phyloP scores from a whole-genome alignment of 2,888 invertebrate species.

The Zelleria hepariella region DNA sequence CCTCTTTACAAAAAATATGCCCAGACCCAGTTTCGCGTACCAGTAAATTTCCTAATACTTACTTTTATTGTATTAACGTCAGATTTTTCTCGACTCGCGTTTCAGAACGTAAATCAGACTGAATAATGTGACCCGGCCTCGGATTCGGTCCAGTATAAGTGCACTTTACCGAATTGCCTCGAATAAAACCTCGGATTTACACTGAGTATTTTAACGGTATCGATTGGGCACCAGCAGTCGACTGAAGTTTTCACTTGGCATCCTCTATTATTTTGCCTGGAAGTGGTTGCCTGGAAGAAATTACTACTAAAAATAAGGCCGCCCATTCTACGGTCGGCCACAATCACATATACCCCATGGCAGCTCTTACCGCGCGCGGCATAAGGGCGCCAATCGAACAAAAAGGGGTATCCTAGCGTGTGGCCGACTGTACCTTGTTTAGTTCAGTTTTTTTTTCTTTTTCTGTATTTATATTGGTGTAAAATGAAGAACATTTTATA shows the following conservation, averaged over 20 bases:
- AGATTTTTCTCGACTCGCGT: slow-evolving; percentile 1
- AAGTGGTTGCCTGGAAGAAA: too few species aligned
- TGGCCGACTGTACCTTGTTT: too few species aligned
- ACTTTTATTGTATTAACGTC: background rate
- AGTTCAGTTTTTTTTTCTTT: too few species aligned
- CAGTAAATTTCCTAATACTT: background rate
- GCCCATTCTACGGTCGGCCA: too few species aligned
- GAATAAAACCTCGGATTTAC: slow-evolving; percentile 7
- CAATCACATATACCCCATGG: too few species aligned
- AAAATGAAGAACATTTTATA: too few species aligned
- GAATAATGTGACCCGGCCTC: slow-evolving; percentile 2
- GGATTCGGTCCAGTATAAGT: slow-evolving; percentile 14
- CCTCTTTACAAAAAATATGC: background rate
- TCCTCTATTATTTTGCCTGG: too few species aligned
- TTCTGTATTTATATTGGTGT: too few species aligned
- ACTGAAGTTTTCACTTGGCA: background rate
- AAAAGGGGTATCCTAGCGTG: too few species aligned
- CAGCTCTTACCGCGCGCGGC: too few species aligned
- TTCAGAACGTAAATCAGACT: slow-evolving; percentile 8
- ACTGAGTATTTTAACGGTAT: background rate
- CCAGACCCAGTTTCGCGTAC: background rate
- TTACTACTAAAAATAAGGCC: too few species aligned
- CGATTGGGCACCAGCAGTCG: background rate
- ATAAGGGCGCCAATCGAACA: too few species aligned
- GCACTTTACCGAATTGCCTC: slow-evolving; percentile 32